These are phyloP conservation scores for Linepithema humile DNA, from an alignment of 1,140 invertebrate species.

Conservation along the genomic window DNA sequence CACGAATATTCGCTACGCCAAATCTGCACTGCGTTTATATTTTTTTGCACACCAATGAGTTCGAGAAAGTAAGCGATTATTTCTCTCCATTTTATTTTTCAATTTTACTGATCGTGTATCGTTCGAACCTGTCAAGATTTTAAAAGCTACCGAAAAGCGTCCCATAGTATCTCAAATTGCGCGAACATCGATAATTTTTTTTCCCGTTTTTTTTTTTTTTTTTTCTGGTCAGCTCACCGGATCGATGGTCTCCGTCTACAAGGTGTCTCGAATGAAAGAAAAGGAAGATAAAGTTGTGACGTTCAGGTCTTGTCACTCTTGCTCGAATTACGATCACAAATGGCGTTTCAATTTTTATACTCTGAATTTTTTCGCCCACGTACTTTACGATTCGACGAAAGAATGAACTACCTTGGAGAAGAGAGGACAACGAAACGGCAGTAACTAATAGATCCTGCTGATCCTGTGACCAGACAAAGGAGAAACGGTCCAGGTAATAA, in stretches of 20 bases:
- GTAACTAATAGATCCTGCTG: slow-evolving; percentile 40
- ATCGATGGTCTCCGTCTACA: slow-evolving; percentile 26
- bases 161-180: background rate
- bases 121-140: background rate
- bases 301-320: background rate
- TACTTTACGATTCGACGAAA: background rate
- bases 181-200: background rate
- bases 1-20: background rate
- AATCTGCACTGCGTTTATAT: background rate
- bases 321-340: background rate
- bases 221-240: background rate
- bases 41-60: background rate
- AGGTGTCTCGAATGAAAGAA: background rate
- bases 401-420: background rate
- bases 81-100: background rate
- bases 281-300: background rate
- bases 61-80: background rate
- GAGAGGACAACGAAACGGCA: background rate
- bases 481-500: slow-evolving; percentile 17
- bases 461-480: slow-evolving; percentile 2
- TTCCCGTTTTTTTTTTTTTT: background rate
- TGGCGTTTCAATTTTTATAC: background rate
- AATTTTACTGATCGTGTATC: background rate
- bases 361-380: background rate
- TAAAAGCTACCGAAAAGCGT: background rate